Conservation (phyloP, 2,113 vertebrate genomes). For the Pipra filicauda region DNA sequence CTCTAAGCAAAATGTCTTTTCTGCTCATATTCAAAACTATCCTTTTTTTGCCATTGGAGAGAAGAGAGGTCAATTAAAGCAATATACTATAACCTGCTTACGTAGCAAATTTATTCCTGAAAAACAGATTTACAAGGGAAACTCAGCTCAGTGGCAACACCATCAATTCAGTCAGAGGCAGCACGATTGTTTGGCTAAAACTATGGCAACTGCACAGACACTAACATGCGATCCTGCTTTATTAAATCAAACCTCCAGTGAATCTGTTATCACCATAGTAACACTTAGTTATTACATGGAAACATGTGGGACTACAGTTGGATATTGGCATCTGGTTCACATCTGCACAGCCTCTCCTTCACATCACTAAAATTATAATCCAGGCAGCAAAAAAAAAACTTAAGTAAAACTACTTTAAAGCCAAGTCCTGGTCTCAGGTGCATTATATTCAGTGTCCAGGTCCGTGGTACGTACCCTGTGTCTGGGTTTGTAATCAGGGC, state of each 20-base stretch:
- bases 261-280: conserved; percentile 76
- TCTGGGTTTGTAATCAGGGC: conserved; percentile 50
- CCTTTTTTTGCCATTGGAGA: background rate
- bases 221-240: conserved; percentile 60
- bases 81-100: conserved; percentile 34
- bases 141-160: conserved; percentile 37
- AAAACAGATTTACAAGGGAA: conserved; percentile 29
- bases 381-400: conserved; percentile 33
- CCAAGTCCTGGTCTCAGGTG: conserved; percentile 49
- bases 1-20: background rate
- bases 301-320: conserved; percentile 67
- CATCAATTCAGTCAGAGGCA: conserved; percentile 39
- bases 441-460: conserved; percentile 8
- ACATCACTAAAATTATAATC: conserved; percentile 46
- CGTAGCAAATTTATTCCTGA: conserved; percentile 21
- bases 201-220: conserved; percentile 67
- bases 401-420: conserved; percentile 27
- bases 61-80: conserved; percentile 3
- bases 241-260: conserved; percentile 70
- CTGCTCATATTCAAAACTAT: background rate
- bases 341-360: conserved; percentile 66
- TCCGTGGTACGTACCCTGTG: background rate
- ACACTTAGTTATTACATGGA: conserved; percentile 71
- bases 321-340: conserved; percentile 71
- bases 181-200: conserved; percentile 64